Conservation (phyloP, 1,140 invertebrate species). For the Anthonomus grandis region DNA sequence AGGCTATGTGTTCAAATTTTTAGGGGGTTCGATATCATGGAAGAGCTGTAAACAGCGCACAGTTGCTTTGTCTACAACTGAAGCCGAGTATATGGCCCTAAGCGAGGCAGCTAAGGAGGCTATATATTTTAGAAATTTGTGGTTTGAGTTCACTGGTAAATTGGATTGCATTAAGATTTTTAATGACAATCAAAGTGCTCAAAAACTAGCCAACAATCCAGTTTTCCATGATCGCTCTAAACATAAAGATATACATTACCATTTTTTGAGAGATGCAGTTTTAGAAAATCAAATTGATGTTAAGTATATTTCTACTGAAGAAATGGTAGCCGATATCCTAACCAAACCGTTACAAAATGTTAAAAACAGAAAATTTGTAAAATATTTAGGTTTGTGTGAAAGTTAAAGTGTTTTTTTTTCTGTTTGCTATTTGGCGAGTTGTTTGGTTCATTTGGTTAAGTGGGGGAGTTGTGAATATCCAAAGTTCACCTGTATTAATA, state of each 20-base stretch:
- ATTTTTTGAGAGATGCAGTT: conserved; percentile 39
- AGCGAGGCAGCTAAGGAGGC: conserved; percentile 27
- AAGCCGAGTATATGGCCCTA: conserved; percentile 46
- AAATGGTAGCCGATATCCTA: conserved; percentile 18
- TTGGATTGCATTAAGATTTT: background rate
- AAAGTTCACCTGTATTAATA: too few species aligned
- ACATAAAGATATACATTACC: conserved; percentile 48
- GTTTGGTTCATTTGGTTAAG: too few species aligned
- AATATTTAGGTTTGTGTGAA: too few species aligned
- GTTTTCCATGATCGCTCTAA: conserved; percentile 45
- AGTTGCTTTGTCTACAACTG: conserved; percentile 41
- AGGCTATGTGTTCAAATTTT: conserved; percentile 37
- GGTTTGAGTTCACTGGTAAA: conserved; percentile 2
- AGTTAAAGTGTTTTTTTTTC: too few species aligned
- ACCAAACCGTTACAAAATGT: too few species aligned
- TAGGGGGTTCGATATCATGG: conserved; percentile 37
- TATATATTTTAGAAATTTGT: conserved; percentile 12
- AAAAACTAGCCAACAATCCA: conserved; percentile 35
- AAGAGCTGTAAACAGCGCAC: conserved; percentile 37
- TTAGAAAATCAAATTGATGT: conserved; percentile 24
- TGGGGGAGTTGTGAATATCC: too few species aligned
- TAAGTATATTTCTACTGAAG: conserved; percentile 30
- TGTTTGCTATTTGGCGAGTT: too few species aligned
- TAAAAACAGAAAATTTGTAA: too few species aligned
- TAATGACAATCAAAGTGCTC: conserved; percentile 19